Conservation (phyloP, 2,888 invertebrate species). For the Eupeodes latifasciatus region DNA sequence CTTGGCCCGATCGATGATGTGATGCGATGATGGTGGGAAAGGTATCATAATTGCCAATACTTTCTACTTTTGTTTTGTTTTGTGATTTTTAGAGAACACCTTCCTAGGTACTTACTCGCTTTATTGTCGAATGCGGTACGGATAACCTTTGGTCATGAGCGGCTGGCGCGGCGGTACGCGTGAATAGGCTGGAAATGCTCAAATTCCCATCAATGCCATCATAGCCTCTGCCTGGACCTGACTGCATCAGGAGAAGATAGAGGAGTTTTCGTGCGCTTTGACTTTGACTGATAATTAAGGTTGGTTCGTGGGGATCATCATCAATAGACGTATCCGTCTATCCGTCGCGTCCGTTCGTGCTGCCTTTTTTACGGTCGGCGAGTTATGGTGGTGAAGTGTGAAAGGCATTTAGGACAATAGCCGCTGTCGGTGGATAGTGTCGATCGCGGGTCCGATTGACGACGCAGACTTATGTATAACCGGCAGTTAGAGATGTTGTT, state of each 20-base stretch:
- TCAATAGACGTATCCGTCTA: not conserved
- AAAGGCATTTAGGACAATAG: conserved; percentile 76
- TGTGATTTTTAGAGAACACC: conserved; percentile 5
- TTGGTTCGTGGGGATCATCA: conserved; percentile 6
- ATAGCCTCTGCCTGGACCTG: not conserved
- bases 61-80: conserved; percentile 55
- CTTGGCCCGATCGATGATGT: conserved; percentile 13
- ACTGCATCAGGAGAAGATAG: conserved; percentile 6
- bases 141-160: conserved; percentile 38
- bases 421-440: conserved; percentile 43
- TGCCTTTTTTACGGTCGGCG: not conserved
- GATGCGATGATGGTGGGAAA: conserved; percentile 48
- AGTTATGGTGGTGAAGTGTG: conserved; percentile 58
- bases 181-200: conserved; percentile 53
- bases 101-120: not conserved
- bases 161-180: not conserved
- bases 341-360: not conserved
- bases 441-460: conserved; percentile 6
- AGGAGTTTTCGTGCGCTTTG: conserved; percentile 52
- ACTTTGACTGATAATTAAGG: conserved; percentile 65
- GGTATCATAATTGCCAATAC: conserved; percentile 76
- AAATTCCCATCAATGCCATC: conserved; percentile 38
- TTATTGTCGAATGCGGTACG: conserved; percentile 19
- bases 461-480: not conserved
- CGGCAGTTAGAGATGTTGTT: conserved; percentile 16